Base-by-base conservation (phyloP, 2,888 invertebrate genomes). In the Acanthosepion pharaonis region DNA sequence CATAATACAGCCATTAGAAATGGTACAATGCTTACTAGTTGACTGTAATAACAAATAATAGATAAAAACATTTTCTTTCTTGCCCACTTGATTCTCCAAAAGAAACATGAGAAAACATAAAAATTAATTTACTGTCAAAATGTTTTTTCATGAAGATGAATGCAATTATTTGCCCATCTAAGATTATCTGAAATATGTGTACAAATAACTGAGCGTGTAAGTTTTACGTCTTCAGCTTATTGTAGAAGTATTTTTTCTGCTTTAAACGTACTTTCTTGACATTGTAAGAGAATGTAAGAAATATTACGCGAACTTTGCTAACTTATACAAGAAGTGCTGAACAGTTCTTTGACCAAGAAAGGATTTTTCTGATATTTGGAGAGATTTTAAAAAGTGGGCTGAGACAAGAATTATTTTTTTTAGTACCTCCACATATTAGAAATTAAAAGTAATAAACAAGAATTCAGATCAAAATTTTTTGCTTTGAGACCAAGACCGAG, bases 41-140 rank as follows among this genome's bases (percentile, higher is more conserved):
- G 15, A 78, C 78, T 78, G 78, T 20, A 78, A 78, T 78, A 78
- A 78, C 78, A 78, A 33, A n/a, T 33, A 11, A 15, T n/a, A 33
- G n/a, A n/a, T 33, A 15, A 15, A 20, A 78, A 78, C 15, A 33
- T n/a, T 78, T 33, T 78, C 78, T 78, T 11, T 15, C n/a, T 78
- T n/a, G 78, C 78, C n/a, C 78, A 78, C n/a, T 78, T 33, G 78
- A 78, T 78, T 78, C 11, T 15, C 15, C 78, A 78, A 78, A n/a
- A 33, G 78, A n/a, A 23, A 78, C 78, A 78, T 78, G 78, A 78
- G 42, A 78, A 78, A 33, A 15, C 78, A 78, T n/a, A 78, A 78
- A 78, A 78, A n/a, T 78, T 78, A 78, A 78, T 33, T 78, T 78
- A 78, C 78, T 78, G 78, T 78, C 78, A 78, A 33, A 78, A 78